Conservation (phyloP, 2,888 invertebrate genomes). For the Harpalus rubripes region DNA sequence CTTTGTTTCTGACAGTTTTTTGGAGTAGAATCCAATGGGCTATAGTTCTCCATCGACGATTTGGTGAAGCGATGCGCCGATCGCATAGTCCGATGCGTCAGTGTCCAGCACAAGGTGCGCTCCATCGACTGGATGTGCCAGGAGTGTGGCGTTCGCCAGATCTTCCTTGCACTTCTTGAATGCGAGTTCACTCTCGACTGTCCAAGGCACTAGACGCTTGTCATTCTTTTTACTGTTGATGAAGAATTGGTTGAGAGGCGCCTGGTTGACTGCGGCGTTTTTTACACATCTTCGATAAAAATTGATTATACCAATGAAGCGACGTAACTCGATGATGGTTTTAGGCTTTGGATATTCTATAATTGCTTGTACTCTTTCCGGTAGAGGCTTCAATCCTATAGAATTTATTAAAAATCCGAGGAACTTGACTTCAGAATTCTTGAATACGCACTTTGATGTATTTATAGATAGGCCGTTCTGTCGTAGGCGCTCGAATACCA, state of each 20-base stretch:
- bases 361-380: not conserved
- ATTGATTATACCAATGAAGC: not conserved
- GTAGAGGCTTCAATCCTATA: not conserved
- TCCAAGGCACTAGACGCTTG: not conserved
- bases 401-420: conserved; percentile 1
- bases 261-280: not conserved
- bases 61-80: not conserved
- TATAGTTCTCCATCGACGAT: not conserved
- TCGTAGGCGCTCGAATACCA: not conserved
- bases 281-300: not conserved
- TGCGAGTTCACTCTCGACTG: not conserved
- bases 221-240: not conserved
- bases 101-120: not conserved
- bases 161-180: not conserved
- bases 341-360: not conserved
- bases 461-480: not conserved
- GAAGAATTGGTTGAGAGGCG: not conserved
- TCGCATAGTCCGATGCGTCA: not conserved
- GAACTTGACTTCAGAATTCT: not conserved
- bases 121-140: not conserved
- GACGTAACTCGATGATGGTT: not conserved
- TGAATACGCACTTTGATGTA: not conserved
- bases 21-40: not conserved
- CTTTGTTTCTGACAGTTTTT: not conserved
- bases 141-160: not conserved